Base-by-base conservation (phyloP, 2,797 vertebrate species). In the Smutsia gigantea region DNA sequence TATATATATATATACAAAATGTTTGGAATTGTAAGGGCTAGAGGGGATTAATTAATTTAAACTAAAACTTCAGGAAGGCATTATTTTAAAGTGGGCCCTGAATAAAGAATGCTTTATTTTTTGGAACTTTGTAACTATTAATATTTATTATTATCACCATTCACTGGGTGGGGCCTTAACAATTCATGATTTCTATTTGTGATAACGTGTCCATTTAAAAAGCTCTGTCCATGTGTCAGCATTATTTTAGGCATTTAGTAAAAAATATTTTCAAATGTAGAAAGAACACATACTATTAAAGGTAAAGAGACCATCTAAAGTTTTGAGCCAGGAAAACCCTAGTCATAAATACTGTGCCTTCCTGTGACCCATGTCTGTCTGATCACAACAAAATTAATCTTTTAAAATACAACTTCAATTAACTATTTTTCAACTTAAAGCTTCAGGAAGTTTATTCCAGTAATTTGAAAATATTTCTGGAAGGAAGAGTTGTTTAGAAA, bases 401-500 rank as follows among this genome's bases (percentile, higher is more conserved):
- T 92, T 87, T 29, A 0, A 92, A n/a, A 61, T 93, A 53, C 51
- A 84, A 96, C 75, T 84, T 18, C 7, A 78, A 23, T 91, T 88
- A 75, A 63, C n/a, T 57, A 77, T 46, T 74, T 79, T 81, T 82
- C 37, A 95, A 27, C 0, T 23, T 21, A 74, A 55, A 69, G 0
- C 1, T 82, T 57, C 63, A 64, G 7, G 46, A 97, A 95, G 34
- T 29, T 7, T 11, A 63, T 49, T 53, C 4, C 53, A 61, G 14
- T 87, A 81, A 75, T 27, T 15, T 77, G 14, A 63, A 71, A 87
- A 71, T 96, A 77, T 49, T 90, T 93, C 37, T 77, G 13, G 34
- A 83, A 87, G 83, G 37, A 82, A 92, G 85, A 55, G 9, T 66
- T 93, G 23, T 75, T 75, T 79, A 86, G 12, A 74, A 96, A 97